Conservation (phyloP, 2,888 invertebrate genomes). For the Polietes domitor region DNA sequence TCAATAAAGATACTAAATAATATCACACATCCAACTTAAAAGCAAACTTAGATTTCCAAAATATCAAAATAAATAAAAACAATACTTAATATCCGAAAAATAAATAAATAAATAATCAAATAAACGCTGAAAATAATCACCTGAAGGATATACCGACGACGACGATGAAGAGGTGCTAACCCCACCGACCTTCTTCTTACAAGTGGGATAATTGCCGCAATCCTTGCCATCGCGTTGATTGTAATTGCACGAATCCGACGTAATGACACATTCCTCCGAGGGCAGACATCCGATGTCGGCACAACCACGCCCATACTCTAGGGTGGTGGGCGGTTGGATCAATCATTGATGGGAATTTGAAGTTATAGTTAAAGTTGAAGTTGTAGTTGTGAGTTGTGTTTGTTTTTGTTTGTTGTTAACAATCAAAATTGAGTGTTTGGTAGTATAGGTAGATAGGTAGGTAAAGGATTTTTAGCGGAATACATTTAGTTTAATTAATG, state of each 20-base stretch:
- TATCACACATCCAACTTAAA: not conserved
- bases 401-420: slow-evolving; percentile 25
- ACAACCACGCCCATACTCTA: slow-evolving; percentile 90
- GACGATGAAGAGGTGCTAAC: slow-evolving; percentile 72
- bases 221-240: slow-evolving; percentile 82
- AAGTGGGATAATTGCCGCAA: slow-evolving; percentile 87
- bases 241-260: slow-evolving; percentile 86
- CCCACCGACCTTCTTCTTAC: slow-evolving; percentile 81
- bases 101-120: slow-evolving; percentile 55
- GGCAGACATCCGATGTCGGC: slow-evolving; percentile 89
- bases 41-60: slow-evolving; percentile 25
- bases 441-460: too few relatives aligned
- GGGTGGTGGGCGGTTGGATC: not conserved
- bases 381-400: slow-evolving; percentile 43
- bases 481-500: slow-evolving; percentile 51
- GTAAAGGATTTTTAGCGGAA: slow-evolving; percentile 12
- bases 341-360: slow-evolving; percentile 45
- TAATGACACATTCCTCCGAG: slow-evolving; percentile 86
- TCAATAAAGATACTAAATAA: not conserved
- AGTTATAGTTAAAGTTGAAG: slow-evolving; percentile 19
- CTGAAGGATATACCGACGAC: slow-evolving; percentile 79
- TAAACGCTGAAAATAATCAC: slow-evolving; percentile 74
- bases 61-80: slow-evolving; percentile 16
- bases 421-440: slow-evolving; percentile 25
- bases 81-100: slow-evolving; percentile 23